Base-by-base conservation (phyloP, 2,797 vertebrate species). In the Tinamus major region DNA sequence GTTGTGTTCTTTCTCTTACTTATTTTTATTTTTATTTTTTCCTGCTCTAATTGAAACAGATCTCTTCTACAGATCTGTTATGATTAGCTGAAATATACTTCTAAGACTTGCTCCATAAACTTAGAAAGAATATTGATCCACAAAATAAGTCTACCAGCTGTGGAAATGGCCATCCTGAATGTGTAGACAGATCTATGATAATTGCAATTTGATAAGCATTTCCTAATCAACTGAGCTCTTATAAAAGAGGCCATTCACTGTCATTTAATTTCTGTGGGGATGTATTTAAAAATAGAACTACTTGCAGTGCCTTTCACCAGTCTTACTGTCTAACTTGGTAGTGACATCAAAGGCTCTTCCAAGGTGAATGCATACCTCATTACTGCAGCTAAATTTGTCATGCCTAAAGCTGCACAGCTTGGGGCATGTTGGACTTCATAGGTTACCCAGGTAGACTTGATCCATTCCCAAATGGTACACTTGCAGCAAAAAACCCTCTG, bases 361-460 rank as follows among this genome's bases (percentile, higher is more conserved):
- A 74, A 63, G 31, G 18, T 39, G 16, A 80, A 70, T 65, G 6
- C 51, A 70, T 18, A 58, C 74, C 62, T 94, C 74, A 49, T 89
- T 89, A 53, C 19, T 79, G 51, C n/a, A 7, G 55, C 48, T 24
- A 41, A 92, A 84, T 83, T 90, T 33, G 75, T 82, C 41, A 53
- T 53, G 69, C 51, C 67, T 39, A 85, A 48, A 10, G 4, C 41
- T 2, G 8, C 85, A 91, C 85, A 85, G 77, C 79, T 80, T 64
- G 69, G 59, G 51, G 69, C 62, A 29, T 58, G 31, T 87, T 0
- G 3, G 69, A 55, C 76, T 82, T 67, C 62, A 77, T 35, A 76
- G 56, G 70, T 87, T 92, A 83, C 93, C 65, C 55, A 70, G 61
- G 65, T 82, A 92, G 27, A n/a, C 89, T 86, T 74, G 79, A 84